phyloP scores from a whole-genome alignment of 30 jellyfish, hydroid and myxozoan genomes.

The Phacellophora camtschatica region DNA sequence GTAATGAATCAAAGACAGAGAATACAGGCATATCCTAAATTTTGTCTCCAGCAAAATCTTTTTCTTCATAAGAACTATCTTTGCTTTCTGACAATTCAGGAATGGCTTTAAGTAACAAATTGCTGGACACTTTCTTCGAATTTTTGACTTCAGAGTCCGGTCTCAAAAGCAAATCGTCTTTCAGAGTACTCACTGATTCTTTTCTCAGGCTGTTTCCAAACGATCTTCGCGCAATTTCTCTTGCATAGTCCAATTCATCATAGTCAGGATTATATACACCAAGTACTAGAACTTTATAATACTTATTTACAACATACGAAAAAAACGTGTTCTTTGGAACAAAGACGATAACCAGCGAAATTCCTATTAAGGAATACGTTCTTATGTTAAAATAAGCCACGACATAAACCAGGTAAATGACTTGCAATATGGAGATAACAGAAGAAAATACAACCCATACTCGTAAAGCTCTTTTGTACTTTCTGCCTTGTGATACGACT shows the following conservation, averaged over 20 bases:
- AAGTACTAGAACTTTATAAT: constrained; percentile 1
- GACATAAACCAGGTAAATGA: constrained; percentile 43
- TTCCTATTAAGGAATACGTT: constrained; percentile 31
- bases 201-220: constrained; percentile 46
- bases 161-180: constrained; percentile 12
- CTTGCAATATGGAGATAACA: constrained; percentile 16
- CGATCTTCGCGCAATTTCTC: constrained; percentile 38
- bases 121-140: constrained; percentile 37
- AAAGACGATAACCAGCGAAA: constrained; percentile 33
- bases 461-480: constrained; percentile 7
- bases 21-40: not conserved
- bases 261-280: constrained; percentile 48
- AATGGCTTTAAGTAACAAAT: constrained; percentile 24
- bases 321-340: constrained; percentile 61
- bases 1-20: too few relatives aligned
- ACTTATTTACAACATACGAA: constrained; percentile 29
- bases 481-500: constrained; percentile 64
- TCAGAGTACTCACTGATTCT: constrained; percentile 33
- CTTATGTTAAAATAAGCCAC: constrained; percentile 52
- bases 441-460: constrained; percentile 22
- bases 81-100: constrained; percentile 68
- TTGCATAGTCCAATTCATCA: constrained; percentile 50
- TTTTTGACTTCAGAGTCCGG: constrained; percentile 23
- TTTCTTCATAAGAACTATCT: constrained; percentile 25
- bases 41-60: not conserved